Conservation (phyloP, 1,140 invertebrate species). For the Trichogramma pretiosum region DNA sequence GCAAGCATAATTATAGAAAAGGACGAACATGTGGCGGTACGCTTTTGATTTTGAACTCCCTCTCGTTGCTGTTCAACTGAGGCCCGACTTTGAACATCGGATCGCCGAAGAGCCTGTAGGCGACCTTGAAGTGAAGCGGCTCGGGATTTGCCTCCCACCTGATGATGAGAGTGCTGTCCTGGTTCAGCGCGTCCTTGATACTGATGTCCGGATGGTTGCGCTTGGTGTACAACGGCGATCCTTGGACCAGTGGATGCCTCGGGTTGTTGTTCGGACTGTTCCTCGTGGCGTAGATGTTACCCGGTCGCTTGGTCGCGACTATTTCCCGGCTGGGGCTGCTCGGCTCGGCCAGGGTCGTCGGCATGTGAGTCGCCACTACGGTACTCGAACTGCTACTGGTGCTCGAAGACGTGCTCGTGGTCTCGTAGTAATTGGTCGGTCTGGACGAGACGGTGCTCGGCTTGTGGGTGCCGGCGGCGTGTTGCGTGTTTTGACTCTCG, state of each 20-base stretch:
- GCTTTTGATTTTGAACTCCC: slow-evolving; percentile 87
- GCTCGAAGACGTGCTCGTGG: slow-evolving; percentile 20
- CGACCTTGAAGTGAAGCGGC: slow-evolving; percentile 78
- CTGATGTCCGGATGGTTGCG: slow-evolving; percentile 66
- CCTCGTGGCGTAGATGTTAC: slow-evolving; percentile 40
- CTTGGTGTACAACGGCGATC: slow-evolving; percentile 56
- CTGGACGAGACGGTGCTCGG: slow-evolving; percentile 16
- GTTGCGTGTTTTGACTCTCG: not conserved
- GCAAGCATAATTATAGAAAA: no score
- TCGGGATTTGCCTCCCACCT: slow-evolving; percentile 81
- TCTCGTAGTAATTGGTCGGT: slow-evolving; percentile 32
- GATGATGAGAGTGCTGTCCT: slow-evolving; percentile 81
- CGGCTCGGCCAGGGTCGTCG: slow-evolving; percentile 27
- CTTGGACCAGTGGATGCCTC: slow-evolving; percentile 62
- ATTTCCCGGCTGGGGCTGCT: no score
- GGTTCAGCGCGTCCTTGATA: slow-evolving; percentile 73
- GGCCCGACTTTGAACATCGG: slow-evolving; percentile 82
- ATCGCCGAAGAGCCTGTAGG: slow-evolving; percentile 83
- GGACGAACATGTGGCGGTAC: slow-evolving; percentile 69
- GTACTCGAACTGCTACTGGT: slow-evolving; percentile 23
- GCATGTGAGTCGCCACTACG: slow-evolving; percentile 25
- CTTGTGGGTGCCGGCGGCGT: not conserved
- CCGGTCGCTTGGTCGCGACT: slow-evolving; percentile 22
- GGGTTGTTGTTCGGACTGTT: slow-evolving; percentile 39
- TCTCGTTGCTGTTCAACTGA: slow-evolving; percentile 73